Conservation (phyloP, 2,797 vertebrate genomes). For the Lepus townsendii region DNA sequence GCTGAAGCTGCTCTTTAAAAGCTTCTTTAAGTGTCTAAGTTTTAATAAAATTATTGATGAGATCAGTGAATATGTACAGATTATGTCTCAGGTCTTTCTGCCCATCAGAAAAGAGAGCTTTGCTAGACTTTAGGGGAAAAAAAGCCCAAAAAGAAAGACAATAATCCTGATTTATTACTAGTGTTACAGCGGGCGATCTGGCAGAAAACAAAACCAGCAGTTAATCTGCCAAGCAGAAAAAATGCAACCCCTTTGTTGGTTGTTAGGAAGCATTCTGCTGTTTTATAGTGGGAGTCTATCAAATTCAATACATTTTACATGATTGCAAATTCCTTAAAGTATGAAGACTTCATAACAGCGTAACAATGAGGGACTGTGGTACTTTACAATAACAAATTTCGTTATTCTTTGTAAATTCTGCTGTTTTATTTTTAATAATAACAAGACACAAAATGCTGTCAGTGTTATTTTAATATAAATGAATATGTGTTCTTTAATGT, state of each 20-base stretch:
- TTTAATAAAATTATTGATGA: background rate
- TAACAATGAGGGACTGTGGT: conserved; percentile 69
- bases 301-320: conserved; percentile 84
- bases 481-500: conserved; percentile 68
- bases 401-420: conserved; percentile 68
- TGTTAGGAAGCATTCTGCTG: conserved; percentile 81
- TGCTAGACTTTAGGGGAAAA: background rate
- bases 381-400: conserved; percentile 70
- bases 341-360: conserved; percentile 29
- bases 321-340: conserved; percentile 84
- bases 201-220: conserved; percentile 82
- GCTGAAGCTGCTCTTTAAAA: background rate
- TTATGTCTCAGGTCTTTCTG: background rate
- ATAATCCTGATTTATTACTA: conserved; percentile 79
- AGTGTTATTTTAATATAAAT: conserved; percentile 70
- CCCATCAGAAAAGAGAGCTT: background rate
- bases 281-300: conserved; percentile 83
- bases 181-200: conserved; percentile 70
- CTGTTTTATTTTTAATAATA: conserved; percentile 76
- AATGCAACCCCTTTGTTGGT: conserved; percentile 80
- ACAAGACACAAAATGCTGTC: conserved; percentile 64
- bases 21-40: conserved; percentile 9
- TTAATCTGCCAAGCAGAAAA: conserved; percentile 85
- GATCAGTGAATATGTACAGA: background rate
- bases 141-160: conserved; percentile 75